Base-by-base conservation (phyloP, 2,888 invertebrate species). In the Drosophila algonquin region DNA sequence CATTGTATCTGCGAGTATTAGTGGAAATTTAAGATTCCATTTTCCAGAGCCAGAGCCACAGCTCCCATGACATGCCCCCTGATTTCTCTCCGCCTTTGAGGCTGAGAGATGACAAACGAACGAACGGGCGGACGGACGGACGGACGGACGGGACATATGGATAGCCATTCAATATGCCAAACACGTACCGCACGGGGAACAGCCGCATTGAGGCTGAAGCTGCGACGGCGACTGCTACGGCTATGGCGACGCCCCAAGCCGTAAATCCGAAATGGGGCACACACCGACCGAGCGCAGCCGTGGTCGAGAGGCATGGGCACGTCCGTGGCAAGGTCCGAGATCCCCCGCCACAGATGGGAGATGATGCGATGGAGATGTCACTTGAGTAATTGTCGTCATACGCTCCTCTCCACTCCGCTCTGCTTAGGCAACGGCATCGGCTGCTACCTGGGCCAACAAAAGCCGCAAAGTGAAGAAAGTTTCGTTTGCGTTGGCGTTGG, bases 361-460 rank as follows among this genome's bases (percentile, higher is more conserved):
- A 40, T 40, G 40, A 40, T 40, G 40, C 40, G 40, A 74, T 75
- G 71, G 64, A 74, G 75, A 65, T 75, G 86, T 86, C 86, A 79
- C 75, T 83, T 84, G 86, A 84, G 83, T 84, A 81, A 84, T 84
- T 86, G 84, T 81, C 73, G 75, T 80, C 77, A 62, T 62, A 63
- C 65, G 65, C 65, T 58, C 51, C 50, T n/a, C n/a, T n/a, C n/a
- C n/a, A 16, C 51, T 44, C 45, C 27, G 56, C 35, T 50, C 58
- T 40, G 45, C 63, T 30, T n/a, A 32, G 30, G 21, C 21, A 24
- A n/a, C 44, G 30, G 21, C 21, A 3, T 2, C 52, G 56, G 21
- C 32, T 4, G 56, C 46, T 24, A 18, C 48, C 40, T 40, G 40
- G 40, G 14, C n/a, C 30, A 24, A 53, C 64, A 65, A 61, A 53